phyloP scores from a whole-genome alignment of 2,888 invertebrate genomes.

The Hyppa rectilinea region DNA sequence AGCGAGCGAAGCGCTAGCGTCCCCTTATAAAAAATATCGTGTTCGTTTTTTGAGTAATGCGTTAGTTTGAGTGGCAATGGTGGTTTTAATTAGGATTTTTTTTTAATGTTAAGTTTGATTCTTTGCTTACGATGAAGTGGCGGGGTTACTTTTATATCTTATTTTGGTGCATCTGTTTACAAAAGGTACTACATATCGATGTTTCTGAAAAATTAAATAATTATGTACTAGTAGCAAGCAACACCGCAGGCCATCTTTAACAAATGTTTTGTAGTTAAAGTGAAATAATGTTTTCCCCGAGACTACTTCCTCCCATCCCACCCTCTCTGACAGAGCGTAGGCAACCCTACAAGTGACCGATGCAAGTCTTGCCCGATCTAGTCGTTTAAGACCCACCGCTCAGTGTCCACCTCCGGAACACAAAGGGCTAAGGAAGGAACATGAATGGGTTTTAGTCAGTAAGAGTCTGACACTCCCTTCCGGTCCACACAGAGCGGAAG shows the following conservation, averaged over 20 bases:
- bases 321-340: not conserved
- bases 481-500: no score
- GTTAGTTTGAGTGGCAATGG: conserved; percentile 60
- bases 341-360: no score
- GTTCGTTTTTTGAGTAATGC: conserved; percentile 61
- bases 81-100: conserved; percentile 53
- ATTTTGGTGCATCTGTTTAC: not conserved
- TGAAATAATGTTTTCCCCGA: not conserved
- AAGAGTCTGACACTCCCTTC: no score
- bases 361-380: not conserved
- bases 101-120: conserved; percentile 27
- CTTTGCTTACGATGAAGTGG: not conserved
- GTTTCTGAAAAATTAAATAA: no score
- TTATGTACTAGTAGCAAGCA: not conserved
- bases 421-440: no score
- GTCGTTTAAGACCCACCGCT: no score
- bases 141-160: not conserved
- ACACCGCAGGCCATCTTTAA: not conserved
- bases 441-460: no score
- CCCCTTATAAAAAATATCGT: conserved; percentile 51
- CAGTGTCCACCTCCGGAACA: not conserved
- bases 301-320: not conserved
- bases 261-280: not conserved
- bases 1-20: conserved; percentile 59
- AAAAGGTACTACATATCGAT: no score